A percentile compares a stretch with the other conserved stretches of the same genome.
Evolutionary conservation across 2,113 vertebrate genomes (phyloP).

Genomic region (Elaphurus davidianus): DNA sequence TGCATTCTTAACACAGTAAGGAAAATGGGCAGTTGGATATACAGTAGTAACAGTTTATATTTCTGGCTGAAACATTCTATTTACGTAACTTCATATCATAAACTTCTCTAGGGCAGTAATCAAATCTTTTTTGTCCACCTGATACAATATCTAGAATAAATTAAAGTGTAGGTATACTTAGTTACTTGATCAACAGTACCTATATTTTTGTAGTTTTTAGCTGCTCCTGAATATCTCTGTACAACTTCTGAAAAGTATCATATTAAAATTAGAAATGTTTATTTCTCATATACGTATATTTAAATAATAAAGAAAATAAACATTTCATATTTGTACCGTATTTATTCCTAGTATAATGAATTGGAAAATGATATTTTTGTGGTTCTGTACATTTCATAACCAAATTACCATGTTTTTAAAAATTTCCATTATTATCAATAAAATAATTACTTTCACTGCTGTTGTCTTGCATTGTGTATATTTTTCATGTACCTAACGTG

Average conservation of each 20-base stretch:
- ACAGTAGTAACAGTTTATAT: not conserved
- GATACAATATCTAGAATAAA: not conserved
- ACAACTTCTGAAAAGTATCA: not conserved
- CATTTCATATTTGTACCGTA: not conserved
- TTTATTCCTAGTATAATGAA: not conserved
- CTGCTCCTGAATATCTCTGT: not conserved
- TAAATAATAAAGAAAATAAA: not conserved
- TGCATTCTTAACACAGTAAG: not conserved
- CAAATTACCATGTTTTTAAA: not conserved
- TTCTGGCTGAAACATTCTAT: not conserved
- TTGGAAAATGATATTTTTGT: not conserved
- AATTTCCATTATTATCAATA: not conserved
- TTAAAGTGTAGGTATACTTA: not conserved
- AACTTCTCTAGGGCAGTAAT: not conserved
- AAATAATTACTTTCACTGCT: not conserved
- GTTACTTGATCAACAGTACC: not conserved
- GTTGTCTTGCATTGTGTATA: not conserved
- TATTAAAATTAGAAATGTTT: not conserved
- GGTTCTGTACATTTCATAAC: not conserved
- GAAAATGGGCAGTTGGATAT: not conserved
- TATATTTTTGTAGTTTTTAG: not conserved
- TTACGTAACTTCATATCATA: not conserved
- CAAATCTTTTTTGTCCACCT: not conserved
- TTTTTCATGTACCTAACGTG: not conserved
- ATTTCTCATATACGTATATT: not conserved